Base-by-base conservation (phyloP, 2,888 invertebrate genomes). In the Nomada fabriciana region DNA sequence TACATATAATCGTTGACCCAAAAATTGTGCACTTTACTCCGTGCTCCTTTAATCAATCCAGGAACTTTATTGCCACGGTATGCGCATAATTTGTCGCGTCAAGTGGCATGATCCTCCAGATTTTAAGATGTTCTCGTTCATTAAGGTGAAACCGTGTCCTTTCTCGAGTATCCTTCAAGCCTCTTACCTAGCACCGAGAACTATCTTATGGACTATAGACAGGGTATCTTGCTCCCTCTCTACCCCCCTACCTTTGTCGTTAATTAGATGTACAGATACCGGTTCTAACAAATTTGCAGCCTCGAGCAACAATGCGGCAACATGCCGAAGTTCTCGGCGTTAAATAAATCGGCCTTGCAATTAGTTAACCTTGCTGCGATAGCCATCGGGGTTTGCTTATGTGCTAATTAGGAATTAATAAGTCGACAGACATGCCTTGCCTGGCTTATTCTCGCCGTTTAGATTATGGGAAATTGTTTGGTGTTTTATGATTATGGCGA, bases 61-160 rank as follows among this genome's bases (percentile, higher is more conserved):
- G 36, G 36, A 36, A 36, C 36, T 36, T 5, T 5, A 36, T 36
- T 36, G 36, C 36, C 36, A 36, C 36, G 36, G 36, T 36, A 36
- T 36, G 36, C 36, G 36, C 36, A 36, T 36, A 36, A 36, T 64
- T 53, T 71, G 29, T 72, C 57, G 64, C 60, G 55, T 70, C 20
- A 47, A 80, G 55, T 11, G 47, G 50, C 57, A 23, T n/a, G 55
- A 47, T 75, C 65, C 36, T 36, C 60, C 59, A n/a, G 43, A 57
- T 42, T 43, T n/a, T 71, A 52, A 47, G 50, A 72, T 70, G 63
- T 60, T 70, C 80, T 70, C 67, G 57, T 81, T 81, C 74, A 70
- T 81, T 81, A 74, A 68, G 68, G 68, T 23, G 61, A 69, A 65
- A 73, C 78, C 63, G 59, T 81, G 63, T 70, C 74, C 79, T 74